Evolutionary conservation across 2,113 vertebrate genomes (phyloP).

Genomic region (Bombycilla garrulus): DNA sequence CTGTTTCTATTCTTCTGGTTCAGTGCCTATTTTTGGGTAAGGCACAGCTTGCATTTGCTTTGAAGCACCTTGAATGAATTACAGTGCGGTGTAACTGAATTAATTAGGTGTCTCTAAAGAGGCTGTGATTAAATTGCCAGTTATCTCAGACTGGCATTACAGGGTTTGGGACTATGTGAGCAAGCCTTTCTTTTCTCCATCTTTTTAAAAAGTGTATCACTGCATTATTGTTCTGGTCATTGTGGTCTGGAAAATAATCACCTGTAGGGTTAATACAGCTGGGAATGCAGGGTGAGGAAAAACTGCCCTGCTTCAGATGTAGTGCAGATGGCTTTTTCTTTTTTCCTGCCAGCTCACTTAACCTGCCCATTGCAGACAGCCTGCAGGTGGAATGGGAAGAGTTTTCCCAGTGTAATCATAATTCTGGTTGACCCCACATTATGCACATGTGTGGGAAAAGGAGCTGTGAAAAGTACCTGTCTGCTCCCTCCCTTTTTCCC

Average conservation of each 20-base stretch:
- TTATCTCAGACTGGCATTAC: not conserved
- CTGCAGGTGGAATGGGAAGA: not conserved
- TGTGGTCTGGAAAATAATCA: constrained; percentile 4
- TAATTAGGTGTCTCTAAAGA: constrained; percentile 18
- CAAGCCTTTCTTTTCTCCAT: not conserved
- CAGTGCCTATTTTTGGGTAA: constrained; percentile 11
- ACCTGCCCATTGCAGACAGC: not conserved
- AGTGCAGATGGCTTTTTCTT: not conserved
- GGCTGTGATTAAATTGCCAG: constrained; percentile 1
- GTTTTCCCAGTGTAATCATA: not conserved
- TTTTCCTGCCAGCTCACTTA: not conserved
- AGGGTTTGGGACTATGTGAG: not conserved
- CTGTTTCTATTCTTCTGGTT: not conserved
- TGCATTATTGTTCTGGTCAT: not conserved
- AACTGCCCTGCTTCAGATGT: not conserved
- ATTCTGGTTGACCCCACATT: not conserved
- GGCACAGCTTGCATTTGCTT: constrained; percentile 20
- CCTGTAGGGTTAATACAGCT: not conserved
- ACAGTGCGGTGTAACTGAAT: not conserved
- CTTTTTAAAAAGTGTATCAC: not conserved
- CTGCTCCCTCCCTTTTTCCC: not conserved
- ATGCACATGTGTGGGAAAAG: not conserved
- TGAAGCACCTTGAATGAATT: constrained; percentile 7
- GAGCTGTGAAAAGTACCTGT: not conserved
- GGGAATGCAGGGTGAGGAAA: not conserved